Evolutionary conservation across 1,140 invertebrate genomes (phyloP), one percentile per base, ranked within the genome.

Genomic region (Zaprionus davidi): DNA sequence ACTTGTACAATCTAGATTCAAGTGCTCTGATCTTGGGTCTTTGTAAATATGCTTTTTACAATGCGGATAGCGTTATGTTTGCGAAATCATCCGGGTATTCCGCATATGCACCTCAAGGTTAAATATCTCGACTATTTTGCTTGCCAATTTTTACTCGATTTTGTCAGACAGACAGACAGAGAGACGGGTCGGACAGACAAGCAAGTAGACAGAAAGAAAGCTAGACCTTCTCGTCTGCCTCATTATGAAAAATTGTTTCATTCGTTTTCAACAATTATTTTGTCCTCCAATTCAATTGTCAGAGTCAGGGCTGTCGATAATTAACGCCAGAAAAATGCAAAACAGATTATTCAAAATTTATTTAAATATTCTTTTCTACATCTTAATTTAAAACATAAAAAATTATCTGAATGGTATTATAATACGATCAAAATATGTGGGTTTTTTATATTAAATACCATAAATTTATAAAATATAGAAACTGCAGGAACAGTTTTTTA

Each of bases 241-340:
- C 62, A 76, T 73, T 75, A 78, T 75, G 71, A 81, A 79, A 81
- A 76, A 86, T 85, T 44, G 57, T 28, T 68, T 82, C 63, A 73
- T 73, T 87, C 77, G 63, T 65, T 80, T 78, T 75, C 70, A 38
- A 69, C 84, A 90, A 84, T 90, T 79, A 78, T 66, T 82, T 7
- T 81, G 78, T 84, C 84, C 84, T 84, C 88, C 81, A 81, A 78
- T 84, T 79, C 71, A 88, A 84, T 87, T 87, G 84, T 88, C 81
- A 85, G 64, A 85, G 82, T 85, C 82, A 85, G 63, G 82, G 82
- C 41, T 77, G 62, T 60, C 70, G 51, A 81, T 85, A 75, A 73
- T 69, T 56, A 84, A 81, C 64, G 67, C 49, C 70, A 69, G 55
- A 58, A 80, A 77, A 67, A 68, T 67, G 28, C 76, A 51, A 60